These are phyloP conservation scores for Sebastes miniatus DNA, from an alignment of 2,797 vertebrate species.

Conservation along the genomic window DNA sequence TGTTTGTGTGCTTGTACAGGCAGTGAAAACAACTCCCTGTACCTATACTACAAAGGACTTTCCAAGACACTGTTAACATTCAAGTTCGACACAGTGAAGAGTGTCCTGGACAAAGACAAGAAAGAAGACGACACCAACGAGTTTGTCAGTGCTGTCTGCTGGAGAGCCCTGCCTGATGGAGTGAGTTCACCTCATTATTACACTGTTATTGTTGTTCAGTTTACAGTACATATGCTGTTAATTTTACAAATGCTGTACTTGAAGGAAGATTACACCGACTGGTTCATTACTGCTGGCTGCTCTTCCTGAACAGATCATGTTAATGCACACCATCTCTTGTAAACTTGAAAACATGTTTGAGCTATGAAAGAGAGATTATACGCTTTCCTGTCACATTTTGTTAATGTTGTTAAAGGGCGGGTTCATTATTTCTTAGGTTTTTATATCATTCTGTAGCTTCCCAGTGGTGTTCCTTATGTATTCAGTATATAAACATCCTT, in stretches of 20 bases:
- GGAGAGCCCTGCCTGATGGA: slow-evolving; percentile 96
- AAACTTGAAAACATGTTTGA: background rate
- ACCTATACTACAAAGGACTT: slow-evolving; percentile 98
- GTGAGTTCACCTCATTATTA: slow-evolving; percentile 77
- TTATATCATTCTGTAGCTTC: too few relatives aligned
- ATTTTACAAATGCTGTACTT: background rate
- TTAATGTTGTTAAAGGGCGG: background rate
- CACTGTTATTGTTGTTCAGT: background rate
- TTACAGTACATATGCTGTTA: background rate
- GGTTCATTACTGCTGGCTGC: background rate
- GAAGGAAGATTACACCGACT: background rate
- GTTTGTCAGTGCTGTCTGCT: slow-evolving; percentile 99
- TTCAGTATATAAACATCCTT: too few relatives aligned
- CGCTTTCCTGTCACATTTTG: background rate
- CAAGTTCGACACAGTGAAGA: slow-evolving; percentile 99
- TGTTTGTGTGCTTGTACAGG: slow-evolving; percentile 73
- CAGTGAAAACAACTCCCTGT: slow-evolving; percentile 99
- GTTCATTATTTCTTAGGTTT: too few relatives aligned
- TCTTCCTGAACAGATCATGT: background rate
- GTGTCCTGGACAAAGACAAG: slow-evolving; percentile 97
- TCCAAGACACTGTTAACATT: slow-evolving; percentile 98
- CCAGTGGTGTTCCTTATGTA: too few relatives aligned
- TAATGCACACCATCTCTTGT: background rate
- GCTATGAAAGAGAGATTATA: background rate
- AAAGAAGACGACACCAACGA: slow-evolving; percentile 99